These are phyloP conservation scores for Cuculus canorus DNA, from an alignment of 2,797 vertebrate genomes.

Conservation along the genomic window DNA sequence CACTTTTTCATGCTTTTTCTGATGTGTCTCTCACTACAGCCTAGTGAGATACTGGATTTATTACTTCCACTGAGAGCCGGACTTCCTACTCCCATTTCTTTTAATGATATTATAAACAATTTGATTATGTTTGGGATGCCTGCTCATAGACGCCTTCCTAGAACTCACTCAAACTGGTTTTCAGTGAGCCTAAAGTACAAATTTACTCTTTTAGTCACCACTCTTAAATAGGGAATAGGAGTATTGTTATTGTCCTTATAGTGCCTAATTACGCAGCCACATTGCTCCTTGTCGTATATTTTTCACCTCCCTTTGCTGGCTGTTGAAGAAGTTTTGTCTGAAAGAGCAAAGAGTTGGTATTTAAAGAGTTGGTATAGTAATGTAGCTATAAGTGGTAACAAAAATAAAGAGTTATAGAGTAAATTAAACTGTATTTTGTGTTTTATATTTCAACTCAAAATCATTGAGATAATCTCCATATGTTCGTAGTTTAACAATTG, in stretches of 20 bases:
- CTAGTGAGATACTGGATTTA: neutral
- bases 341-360: neutral
- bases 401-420: neutral
- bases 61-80: neutral
- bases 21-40: neutral
- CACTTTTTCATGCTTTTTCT: neutral
- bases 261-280: neutral
- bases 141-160: neutral
- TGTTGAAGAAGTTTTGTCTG: neutral
- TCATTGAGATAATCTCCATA: neutral
- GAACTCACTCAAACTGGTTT: neutral
- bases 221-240: neutral
- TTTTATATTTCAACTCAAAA: neutral
- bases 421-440: neutral
- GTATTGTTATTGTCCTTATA: neutral
- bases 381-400: neutral
- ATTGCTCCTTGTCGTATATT: neutral
- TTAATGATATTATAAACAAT: neutral
- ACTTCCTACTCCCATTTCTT: neutral
- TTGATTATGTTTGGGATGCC: neutral
- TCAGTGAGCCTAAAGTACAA: neutral
- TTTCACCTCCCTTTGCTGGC: neutral
- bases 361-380: neutral
- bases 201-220: neutral
- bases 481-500: neutral